Percentiles rank a stretch among this genome's conserved stretches.
These are phyloP conservation scores for Aphidoletes aphidimyza DNA, from an alignment of 2,888 invertebrate genomes.

Conservation along the genomic window DNA sequence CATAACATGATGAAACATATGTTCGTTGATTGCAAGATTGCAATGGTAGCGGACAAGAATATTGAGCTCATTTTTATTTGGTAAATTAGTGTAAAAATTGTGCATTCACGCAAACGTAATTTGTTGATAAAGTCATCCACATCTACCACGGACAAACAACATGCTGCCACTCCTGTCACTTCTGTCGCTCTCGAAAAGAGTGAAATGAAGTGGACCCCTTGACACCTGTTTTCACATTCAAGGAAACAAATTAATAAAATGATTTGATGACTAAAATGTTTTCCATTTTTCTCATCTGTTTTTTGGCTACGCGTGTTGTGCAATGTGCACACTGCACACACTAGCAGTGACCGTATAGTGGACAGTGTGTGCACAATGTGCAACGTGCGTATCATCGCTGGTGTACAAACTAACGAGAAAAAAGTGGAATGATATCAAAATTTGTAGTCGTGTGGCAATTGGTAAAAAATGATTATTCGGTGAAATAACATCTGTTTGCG, in stretches of 20 bases:
- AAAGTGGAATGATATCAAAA: background rate
- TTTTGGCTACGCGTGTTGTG: background rate
- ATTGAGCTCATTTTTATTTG: background rate
- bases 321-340: too few relatives aligned
- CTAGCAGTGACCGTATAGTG: too few relatives aligned
- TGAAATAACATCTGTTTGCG: conserved; percentile 28
- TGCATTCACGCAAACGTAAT: background rate
- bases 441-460: conserved; percentile 35
- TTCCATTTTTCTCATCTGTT: background rate
- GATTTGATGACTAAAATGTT: conserved; percentile 33
- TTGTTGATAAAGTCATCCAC: conserved; percentile 25
- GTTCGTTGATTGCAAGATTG: background rate
- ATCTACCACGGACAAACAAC: background rate
- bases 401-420: background rate
- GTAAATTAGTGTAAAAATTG: conserved; percentile 13
- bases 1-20: background rate
- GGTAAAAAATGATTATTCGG: conserved; percentile 6
- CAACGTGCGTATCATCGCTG: background rate
- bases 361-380: background rate
- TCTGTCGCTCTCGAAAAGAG: background rate
- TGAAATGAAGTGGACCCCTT: background rate
- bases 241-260: conserved; percentile 48
- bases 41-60: background rate
- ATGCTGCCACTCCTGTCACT: background rate
- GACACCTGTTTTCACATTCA: conserved; percentile 37